phyloP scores from a whole-genome alignment of 2,888 invertebrate species.

The Nephrotoma appendiculata region DNA sequence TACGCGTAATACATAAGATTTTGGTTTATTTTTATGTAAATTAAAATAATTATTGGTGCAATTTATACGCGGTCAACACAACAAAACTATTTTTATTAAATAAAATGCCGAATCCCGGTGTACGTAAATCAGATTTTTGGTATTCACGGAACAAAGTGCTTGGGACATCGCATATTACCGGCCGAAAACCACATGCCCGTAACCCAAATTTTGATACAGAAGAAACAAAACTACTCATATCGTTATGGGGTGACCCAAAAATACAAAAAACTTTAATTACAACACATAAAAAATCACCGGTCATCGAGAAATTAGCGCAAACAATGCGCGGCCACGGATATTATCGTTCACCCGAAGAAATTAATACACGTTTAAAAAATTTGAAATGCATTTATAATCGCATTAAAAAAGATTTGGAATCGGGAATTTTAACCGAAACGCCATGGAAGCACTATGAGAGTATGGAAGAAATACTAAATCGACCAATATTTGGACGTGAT shows the following conservation, averaged over 20 bases:
- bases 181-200: constrained; percentile 23
- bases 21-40: neutral
- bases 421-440: constrained; percentile 36
- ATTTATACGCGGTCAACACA: neutral
- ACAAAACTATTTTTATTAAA: neutral
- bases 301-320: constrained; percentile 39
- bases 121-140: constrained; percentile 21
- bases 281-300: constrained; percentile 42
- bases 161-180: constrained; percentile 10
- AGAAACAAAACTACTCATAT: constrained; percentile 42
- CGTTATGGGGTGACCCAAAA: constrained; percentile 42
- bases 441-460: constrained; percentile 43
- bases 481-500: constrained; percentile 31
- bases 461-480: constrained; percentile 41
- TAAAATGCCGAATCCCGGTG: constrained; percentile 8
- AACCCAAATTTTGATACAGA: constrained; percentile 46
- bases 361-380: constrained; percentile 43
- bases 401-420: constrained; percentile 39
- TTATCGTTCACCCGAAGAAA: constrained; percentile 42
- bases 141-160: constrained; percentile 23
- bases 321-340: constrained; percentile 44
- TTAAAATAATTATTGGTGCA: neutral
- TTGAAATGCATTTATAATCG: constrained; percentile 44
- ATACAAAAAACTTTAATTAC: constrained; percentile 42
- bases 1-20: neutral